These are phyloP conservation scores for Eupithecia exiguata DNA, from an alignment of 2,888 invertebrate genomes.

Conservation along the genomic window DNA sequence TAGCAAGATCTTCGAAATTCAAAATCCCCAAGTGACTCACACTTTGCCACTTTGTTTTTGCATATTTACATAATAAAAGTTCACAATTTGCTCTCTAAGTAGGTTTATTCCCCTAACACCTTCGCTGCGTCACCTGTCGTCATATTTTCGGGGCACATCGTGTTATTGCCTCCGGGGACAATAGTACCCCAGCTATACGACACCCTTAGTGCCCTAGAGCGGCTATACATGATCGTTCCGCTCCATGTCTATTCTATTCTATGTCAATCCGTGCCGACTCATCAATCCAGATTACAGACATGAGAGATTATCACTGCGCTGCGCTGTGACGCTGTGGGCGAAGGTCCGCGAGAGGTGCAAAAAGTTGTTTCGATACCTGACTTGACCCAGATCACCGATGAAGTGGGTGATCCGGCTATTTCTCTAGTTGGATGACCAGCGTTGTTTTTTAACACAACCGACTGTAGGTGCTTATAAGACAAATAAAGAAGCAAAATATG, in stretches of 20 bases:
- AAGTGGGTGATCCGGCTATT: too few relatives aligned
- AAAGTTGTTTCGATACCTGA: not conserved
- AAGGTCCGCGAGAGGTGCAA: not conserved
- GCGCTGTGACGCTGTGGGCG: too few relatives aligned
- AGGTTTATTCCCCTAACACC: conserved; percentile 31
- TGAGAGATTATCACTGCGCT: not conserved
- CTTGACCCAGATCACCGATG: too few relatives aligned
- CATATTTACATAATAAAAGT: conserved; percentile 16
- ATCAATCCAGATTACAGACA: not conserved
- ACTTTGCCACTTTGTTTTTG: conserved; percentile 5
- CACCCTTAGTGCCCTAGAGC: not conserved
- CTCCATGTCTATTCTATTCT: not conserved
- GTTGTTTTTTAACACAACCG: too few relatives aligned
- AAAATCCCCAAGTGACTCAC: conserved; percentile 6
- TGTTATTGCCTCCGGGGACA: conserved; percentile 1
- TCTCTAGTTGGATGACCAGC: too few relatives aligned
- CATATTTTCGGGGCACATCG: conserved; percentile 53
- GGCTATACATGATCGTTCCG: not conserved
- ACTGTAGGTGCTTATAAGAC: too few relatives aligned
- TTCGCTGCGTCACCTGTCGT: conserved; percentile 41
- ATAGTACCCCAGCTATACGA: conserved; percentile 4
- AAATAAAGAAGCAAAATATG: too few relatives aligned
- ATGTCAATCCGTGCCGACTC: not conserved
- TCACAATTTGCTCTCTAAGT: conserved; percentile 18
- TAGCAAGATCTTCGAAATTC: not conserved